Evolutionary conservation across 2,113 vertebrate species (phyloP), one percentile per base, ranked within the genome.

Genomic region (Xerus inauris): DNA sequence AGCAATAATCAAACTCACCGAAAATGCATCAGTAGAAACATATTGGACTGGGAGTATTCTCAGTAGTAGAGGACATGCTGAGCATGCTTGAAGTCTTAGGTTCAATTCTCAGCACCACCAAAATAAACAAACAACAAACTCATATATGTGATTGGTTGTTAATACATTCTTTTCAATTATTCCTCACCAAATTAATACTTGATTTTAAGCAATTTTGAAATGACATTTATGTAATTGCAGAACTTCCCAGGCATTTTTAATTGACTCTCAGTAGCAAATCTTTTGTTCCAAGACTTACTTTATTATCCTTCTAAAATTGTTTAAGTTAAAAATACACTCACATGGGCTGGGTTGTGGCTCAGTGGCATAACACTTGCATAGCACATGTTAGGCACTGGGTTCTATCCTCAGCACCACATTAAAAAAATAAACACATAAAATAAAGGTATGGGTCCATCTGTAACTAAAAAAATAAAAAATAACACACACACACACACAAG

Each of bases 281-380:
- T 82, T 95, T 90, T 71, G 49, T 86, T 85, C 64, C 71, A 86
- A 57, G 47, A 91, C 80, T 86, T 79, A 75, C 26, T 86, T 85
- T 72, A n/a, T 85, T 80, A 22, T 89, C 11, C 20, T 90, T 85
- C 71, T 86, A 26, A 72, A 91, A 91, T 86, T 42, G 0, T 72
- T n/a, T 19, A 62, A 71, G 14, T 32, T 94, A 67, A n/a, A 9
- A n/a, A 19, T 40, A 49, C 82, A 79, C 13, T 30, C 32, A 82
- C 17, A 59, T 14, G n/a, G n/a, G n/a, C n/a, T n/a, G n/a, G n/a
- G n/a, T n/a, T n/a, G n/a, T n/a, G n/a, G n/a, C n/a, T n/a, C n/a
- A n/a, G n/a, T n/a, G n/a, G n/a, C n/a, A n/a, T n/a, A n/a, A n/a
- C n/a, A n/a, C n/a, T n/a, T n/a, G n/a, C n/a, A n/a, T n/a, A n/a